phyloP scores from a whole-genome alignment of 2,888 invertebrate species.

The Phymatocera aterrima region DNA sequence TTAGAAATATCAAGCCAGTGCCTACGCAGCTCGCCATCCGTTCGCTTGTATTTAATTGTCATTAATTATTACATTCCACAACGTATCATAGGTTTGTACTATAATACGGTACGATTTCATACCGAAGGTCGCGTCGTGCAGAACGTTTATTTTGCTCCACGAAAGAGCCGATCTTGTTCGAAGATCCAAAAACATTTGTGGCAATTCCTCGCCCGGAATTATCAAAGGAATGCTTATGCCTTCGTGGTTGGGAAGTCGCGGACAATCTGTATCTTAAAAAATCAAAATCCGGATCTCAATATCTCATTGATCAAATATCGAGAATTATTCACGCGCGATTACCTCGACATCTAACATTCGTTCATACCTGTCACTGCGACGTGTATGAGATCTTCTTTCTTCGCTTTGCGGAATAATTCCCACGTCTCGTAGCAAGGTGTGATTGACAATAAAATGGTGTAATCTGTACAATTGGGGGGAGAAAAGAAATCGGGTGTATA shows the following conservation, averaged over 20 bases:
- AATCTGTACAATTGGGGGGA: constrained; percentile 76
- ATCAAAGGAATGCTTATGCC: constrained; percentile 85
- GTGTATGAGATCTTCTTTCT: constrained; percentile 81
- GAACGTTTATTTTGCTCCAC: constrained; percentile 84
- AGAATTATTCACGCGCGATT: not conserved
- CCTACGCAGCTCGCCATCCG: not conserved
- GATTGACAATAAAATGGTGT: constrained; percentile 84
- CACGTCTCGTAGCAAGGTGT: constrained; percentile 87
- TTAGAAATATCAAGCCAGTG: not conserved
- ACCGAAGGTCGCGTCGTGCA: constrained; percentile 87
- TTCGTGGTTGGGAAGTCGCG: constrained; percentile 81
- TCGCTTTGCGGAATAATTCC: constrained; percentile 81
- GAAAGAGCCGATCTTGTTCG: constrained; percentile 80
- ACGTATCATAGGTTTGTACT: too few species aligned
- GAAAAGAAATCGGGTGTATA: not conserved
- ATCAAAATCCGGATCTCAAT: constrained; percentile 16
- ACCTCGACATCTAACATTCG: not conserved
- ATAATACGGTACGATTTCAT: constrained; percentile 51
- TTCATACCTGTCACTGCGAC: constrained; percentile 82
- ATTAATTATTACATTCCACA: too few species aligned
- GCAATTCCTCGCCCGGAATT: constrained; percentile 83
- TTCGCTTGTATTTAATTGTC: not conserved
- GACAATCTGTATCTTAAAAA: constrained; percentile 85
- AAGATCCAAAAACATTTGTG: constrained; percentile 87
- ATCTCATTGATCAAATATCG: not conserved